phyloP scores from a whole-genome alignment of 2,888 invertebrate species.

The Nesidiocoris tenuis region DNA sequence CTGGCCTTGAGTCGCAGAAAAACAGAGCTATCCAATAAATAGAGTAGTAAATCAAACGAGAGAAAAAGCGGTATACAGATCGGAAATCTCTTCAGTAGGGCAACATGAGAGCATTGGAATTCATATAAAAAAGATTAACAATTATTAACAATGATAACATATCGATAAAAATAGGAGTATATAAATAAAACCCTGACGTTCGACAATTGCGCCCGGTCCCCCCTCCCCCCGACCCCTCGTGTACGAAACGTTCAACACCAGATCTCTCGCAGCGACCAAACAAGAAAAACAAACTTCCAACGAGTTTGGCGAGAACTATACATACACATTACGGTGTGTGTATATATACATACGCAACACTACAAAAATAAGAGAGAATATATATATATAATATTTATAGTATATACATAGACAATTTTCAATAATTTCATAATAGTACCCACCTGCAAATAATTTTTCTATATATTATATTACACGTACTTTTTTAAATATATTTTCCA shows the following conservation, averaged over 20 bases:
- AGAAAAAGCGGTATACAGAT: too few species aligned
- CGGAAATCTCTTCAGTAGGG: too few species aligned
- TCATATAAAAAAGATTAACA: constrained; percentile 38
- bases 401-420: constrained; percentile 46
- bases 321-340: constrained; percentile 39
- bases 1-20: too few species aligned
- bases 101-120: too few species aligned
- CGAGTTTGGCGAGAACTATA: constrained; percentile 42
- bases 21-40: too few species aligned
- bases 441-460: constrained; percentile 47
- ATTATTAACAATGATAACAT: constrained; percentile 43
- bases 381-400: constrained; percentile 47
- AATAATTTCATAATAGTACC: constrained; percentile 45
- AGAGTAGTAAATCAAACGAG: too few species aligned
- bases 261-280: constrained; percentile 2
- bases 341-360: constrained; percentile 46
- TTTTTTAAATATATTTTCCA: constrained; percentile 32
- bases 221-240: constrained; percentile 8
- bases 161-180: not conserved
- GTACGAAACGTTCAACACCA: not conserved
- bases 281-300: not conserved
- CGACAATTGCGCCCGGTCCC: not conserved
- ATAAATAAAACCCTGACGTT: not conserved
- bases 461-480: constrained; percentile 37
- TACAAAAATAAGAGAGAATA: constrained; percentile 49